These are phyloP conservation scores for Alosa alosa DNA, from an alignment of 2,113 vertebrate species.

Conservation along the genomic window DNA sequence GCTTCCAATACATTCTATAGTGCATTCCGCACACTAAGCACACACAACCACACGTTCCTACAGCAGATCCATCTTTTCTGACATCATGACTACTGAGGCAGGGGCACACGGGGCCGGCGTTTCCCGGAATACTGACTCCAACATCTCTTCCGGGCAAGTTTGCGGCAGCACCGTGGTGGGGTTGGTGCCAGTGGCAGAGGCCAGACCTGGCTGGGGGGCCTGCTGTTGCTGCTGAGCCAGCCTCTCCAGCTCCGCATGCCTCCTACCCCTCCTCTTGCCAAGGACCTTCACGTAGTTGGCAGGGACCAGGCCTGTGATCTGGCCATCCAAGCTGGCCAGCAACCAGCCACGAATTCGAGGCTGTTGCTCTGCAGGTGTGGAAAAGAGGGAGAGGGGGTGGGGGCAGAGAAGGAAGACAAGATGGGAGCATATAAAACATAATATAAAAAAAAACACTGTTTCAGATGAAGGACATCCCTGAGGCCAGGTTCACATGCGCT, in stretches of 20 bases:
- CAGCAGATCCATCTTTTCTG: constrained; percentile 82
- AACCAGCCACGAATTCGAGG: constrained; percentile 94
- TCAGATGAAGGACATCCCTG: neutral
- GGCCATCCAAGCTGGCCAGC: constrained; percentile 86
- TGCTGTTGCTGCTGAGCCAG: constrained; percentile 63
- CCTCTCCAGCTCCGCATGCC: constrained; percentile 71
- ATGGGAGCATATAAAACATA: neutral
- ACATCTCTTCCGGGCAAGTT: constrained; percentile 75
- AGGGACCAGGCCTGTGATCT: constrained; percentile 87
- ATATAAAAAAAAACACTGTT: neutral
- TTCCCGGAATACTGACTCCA: constrained; percentile 84
- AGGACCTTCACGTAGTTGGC: constrained; percentile 94
- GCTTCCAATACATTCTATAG: neutral
- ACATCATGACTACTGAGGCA: constrained; percentile 50
- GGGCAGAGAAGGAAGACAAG: neutral
- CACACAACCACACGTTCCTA: neutral
- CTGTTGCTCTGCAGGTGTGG: constrained; percentile 79
- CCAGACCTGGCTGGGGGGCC: constrained; percentile 22
- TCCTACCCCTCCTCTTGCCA: constrained; percentile 88
- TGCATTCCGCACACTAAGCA: neutral
- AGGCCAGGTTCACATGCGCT: too few relatives aligned
- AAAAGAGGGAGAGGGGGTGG: neutral
- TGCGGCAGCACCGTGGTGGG: constrained; percentile 23
- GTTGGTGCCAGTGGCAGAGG: constrained; percentile 27
- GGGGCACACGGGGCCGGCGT: constrained; percentile 36